phyloP scores from a whole-genome alignment of 2,113 vertebrate species.

The Epinephelus fuscoguttatus region DNA sequence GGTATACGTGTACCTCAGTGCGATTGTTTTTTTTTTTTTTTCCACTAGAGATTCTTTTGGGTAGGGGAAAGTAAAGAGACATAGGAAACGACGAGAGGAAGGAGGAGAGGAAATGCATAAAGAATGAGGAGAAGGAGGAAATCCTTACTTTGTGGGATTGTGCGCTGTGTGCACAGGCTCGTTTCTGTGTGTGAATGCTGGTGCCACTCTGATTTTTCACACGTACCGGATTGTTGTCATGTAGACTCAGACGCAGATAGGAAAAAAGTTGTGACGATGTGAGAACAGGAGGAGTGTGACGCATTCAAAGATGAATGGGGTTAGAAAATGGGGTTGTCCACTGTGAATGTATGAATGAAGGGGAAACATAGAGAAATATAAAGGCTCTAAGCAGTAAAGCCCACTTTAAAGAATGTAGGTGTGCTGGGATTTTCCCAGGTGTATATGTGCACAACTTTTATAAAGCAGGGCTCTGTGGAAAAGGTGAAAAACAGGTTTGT shows the following conservation, averaged over 20 bases:
- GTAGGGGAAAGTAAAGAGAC: not conserved
- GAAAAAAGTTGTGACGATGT: not conserved
- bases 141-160: conserved; percentile 40
- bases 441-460: not conserved
- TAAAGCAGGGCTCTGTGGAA: not conserved
- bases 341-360: not conserved
- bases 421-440: not conserved
- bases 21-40: not conserved
- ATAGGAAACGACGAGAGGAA: conserved; percentile 10
- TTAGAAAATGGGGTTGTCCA: not conserved
- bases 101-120: conserved; percentile 41
- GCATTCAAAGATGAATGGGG: conserved; percentile 14
- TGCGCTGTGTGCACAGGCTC: not conserved
- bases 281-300: conserved; percentile 15
- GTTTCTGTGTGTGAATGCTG: not conserved
- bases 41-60: not conserved
- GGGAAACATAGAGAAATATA: not conserved
- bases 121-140: conserved; percentile 40
- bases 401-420: not conserved
- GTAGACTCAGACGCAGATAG: not conserved
- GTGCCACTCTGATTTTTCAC: not conserved
- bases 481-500: not conserved
- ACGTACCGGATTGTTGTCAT: conserved; percentile 35
- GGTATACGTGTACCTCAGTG: not conserved
- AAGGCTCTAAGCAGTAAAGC: not conserved